phyloP scores from a whole-genome alignment of 2,797 vertebrate genomes.

The Pseudomugil tenellus region DNA sequence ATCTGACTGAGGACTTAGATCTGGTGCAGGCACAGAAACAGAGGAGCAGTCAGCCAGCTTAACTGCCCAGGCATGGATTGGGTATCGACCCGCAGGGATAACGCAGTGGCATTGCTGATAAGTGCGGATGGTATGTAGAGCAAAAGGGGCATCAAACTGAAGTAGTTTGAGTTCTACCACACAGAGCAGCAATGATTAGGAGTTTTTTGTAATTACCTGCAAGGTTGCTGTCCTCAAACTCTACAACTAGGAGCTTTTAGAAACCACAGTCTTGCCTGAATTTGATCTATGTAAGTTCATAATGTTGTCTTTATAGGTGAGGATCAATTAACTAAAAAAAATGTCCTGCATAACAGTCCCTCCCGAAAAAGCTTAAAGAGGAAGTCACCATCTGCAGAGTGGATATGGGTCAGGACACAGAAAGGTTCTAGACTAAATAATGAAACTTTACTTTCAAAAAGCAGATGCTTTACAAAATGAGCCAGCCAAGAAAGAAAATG shows the following conservation, averaged over 20 bases:
- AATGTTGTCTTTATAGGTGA: no score
- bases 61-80: neutral
- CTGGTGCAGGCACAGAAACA: neutral
- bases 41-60: neutral
- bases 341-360: no score
- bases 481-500: neutral
- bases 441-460: neutral
- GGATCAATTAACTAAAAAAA: no score
- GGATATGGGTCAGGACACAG: neutral
- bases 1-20: neutral
- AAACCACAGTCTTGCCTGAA: no score
- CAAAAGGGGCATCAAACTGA: neutral
- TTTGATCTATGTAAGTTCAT: no score
- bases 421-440: neutral
- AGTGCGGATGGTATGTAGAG: neutral
- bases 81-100: neutral
- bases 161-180: neutral
- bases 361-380: neutral
- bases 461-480: neutral
- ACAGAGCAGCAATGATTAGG: neutral
- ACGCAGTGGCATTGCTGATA: neutral
- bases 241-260: neutral
- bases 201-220: neutral
- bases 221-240: neutral
- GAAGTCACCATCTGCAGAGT: neutral